Evolutionary conservation across 2,888 invertebrate species (phyloP), one percentile per base, ranked within the genome.

Genomic region (Hypolimnas misippus): DNA sequence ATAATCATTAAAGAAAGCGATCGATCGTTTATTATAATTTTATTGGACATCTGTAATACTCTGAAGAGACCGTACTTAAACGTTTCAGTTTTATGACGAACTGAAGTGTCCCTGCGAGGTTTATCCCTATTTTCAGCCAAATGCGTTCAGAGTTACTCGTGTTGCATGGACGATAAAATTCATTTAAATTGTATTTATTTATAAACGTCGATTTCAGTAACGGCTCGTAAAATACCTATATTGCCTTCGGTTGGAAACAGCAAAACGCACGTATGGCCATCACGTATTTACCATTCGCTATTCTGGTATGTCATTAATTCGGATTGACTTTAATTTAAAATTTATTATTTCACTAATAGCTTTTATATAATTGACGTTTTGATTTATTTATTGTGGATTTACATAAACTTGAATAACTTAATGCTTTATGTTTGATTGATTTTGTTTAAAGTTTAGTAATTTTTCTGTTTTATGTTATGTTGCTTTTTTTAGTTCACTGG

Each of bases 141-240:
- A 72, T 70, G 72, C 52, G 56, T 60, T 57, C 38, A 53, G 62
- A 53, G 54, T 74, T 72, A 42, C 73, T 72, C 74, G 72, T 69
- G 69, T 70, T 74, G 77, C 76, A 76, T 70, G 75, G 70, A 77
- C 77, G 70, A 82, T 86, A 84, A 87, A 86, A 78, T 81, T 76
- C 77, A 73, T 75, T 77, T 77, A 80, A 82, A 83, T 77, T 73
- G 85, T 83, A 83, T 86, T 87, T 89, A 89, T 89, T 87, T 89
- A 86, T 85, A 84, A 78, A 78, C 80, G 67, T 76, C 75, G 77
- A 85, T 85, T 86, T 82, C 77, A 72, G 78, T 74, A 76, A 72
- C 69, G 57, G 75, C 62, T 87, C 89, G 83, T 89, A 86, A 89
- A 88, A 78, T 70, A 75, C 57, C 63, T 72, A 74, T 78, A 75